Conservation (phyloP, 1,140 invertebrate genomes). For the Camponotus floridanus region DNA sequence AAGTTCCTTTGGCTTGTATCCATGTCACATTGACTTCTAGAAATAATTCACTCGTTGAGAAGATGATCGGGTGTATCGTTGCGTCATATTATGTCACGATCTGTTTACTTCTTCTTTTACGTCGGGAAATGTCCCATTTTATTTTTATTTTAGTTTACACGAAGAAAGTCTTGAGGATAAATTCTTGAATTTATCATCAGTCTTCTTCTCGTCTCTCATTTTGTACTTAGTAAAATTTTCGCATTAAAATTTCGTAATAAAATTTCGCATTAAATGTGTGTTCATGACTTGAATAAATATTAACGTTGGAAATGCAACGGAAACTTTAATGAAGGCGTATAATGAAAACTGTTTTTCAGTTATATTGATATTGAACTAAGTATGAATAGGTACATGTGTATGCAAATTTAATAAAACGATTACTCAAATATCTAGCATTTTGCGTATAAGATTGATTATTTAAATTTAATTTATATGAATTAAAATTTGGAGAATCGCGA, state of each 20-base stretch:
- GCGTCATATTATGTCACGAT: neutral
- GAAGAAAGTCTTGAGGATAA: neutral
- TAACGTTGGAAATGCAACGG: neutral
- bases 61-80: neutral
- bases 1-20: conserved; percentile 27
- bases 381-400: neutral
- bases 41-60: neutral
- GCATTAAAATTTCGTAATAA: neutral
- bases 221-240: conserved; percentile 6
- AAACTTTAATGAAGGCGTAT: neutral
- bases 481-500: neutral
- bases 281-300: neutral
- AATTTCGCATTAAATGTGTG: neutral
- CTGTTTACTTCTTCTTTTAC: neutral
- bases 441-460: neutral
- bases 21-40: conserved; percentile 10
- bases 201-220: neutral
- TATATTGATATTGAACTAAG: neutral
- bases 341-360: neutral
- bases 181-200: neutral
- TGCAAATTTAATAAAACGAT: neutral
- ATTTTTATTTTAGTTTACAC: neutral
- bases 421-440: neutral
- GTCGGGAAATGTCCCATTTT: neutral
- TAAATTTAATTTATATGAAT: neutral